Evolutionary conservation across 2,797 vertebrate genomes (phyloP).

Genomic region (Moxostoma hubbsi): DNA sequence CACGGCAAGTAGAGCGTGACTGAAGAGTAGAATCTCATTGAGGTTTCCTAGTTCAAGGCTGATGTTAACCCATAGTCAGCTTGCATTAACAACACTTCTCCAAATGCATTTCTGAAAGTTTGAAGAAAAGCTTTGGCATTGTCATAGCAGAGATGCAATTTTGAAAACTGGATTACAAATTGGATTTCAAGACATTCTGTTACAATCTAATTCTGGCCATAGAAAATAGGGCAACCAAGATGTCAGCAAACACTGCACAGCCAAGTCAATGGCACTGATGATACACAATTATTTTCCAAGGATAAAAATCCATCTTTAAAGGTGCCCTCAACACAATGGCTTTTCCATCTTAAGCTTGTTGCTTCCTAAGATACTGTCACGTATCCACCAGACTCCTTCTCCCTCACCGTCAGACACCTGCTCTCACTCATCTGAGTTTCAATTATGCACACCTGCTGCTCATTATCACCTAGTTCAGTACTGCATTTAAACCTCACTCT

Average conservation of each 20-base stretch:
- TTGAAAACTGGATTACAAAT: background rate
- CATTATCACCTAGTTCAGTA: no score
- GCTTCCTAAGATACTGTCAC: no score
- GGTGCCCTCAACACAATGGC: no score
- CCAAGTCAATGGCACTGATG: background rate
- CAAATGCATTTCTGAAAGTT: background rate
- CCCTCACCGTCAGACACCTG: no score
- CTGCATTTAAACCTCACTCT: no score
- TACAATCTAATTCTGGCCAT: background rate
- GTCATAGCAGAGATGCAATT: background rate
- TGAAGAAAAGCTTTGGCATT: background rate
- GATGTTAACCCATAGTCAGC: background rate
- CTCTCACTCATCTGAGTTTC: no score
- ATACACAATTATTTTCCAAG: background rate
- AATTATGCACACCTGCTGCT: no score
- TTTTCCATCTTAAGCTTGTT: no score
- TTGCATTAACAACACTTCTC: background rate
- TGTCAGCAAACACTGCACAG: background rate
- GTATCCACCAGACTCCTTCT: no score
- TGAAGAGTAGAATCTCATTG: background rate
- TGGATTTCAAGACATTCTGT: background rate
- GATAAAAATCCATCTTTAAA: background rate
- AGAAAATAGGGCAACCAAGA: background rate
- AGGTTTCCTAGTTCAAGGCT: background rate
- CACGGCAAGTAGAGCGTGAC: constrained; percentile 11